Conservation (phyloP, 2,888 invertebrate genomes). For the Apamea epomidion region DNA sequence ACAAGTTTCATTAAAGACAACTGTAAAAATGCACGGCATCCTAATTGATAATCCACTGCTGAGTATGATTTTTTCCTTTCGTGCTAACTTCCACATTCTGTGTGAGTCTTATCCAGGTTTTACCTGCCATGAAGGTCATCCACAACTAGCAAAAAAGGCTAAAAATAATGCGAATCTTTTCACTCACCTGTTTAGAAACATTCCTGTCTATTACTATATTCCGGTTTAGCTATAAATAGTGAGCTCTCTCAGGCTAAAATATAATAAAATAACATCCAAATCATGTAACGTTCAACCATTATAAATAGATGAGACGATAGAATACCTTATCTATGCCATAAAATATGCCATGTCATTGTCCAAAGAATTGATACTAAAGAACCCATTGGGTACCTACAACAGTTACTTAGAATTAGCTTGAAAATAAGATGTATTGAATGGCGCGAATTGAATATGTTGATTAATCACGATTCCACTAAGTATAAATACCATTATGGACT, state of each 20-base stretch:
- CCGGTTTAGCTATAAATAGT: conserved; percentile 7
- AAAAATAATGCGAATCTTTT: background rate
- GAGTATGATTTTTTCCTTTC: background rate
- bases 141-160: background rate
- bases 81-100: background rate
- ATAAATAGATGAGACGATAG: background rate
- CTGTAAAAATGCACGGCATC: background rate
- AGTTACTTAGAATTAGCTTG: conserved; percentile 4
- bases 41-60: background rate
- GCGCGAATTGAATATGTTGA: conserved; percentile 16
- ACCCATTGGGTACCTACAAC: background rate
- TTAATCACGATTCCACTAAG: conserved; percentile 34
- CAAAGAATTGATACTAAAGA: conserved; percentile 3
- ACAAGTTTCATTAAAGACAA: no score
- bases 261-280: conserved; percentile 11
- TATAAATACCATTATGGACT: conserved; percentile 24
- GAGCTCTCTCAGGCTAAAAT: background rate
- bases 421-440: conserved; percentile 1
- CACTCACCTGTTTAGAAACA: background rate
- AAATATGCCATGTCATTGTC: background rate
- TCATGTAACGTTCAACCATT: background rate
- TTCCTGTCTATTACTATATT: background rate
- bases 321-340: background rate
- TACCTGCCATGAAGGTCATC: background rate
- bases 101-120: background rate